Conservation (phyloP, 2,113 vertebrate species). For the Proterorhinus semilunaris region DNA sequence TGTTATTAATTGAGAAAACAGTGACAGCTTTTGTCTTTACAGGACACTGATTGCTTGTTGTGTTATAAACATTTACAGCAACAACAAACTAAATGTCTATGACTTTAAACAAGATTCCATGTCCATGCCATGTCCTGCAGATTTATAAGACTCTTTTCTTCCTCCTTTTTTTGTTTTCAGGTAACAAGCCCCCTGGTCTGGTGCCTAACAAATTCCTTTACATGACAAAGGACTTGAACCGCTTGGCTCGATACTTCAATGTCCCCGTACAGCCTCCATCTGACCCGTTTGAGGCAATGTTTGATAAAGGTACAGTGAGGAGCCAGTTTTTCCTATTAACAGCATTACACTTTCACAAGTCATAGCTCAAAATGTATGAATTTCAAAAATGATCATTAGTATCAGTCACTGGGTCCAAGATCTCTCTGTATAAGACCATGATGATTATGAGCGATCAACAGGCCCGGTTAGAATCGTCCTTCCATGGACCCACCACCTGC, state of each 20-base stretch:
- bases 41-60: not conserved
- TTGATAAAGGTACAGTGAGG: conserved; percentile 80
- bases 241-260: conserved; percentile 71
- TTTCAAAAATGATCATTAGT: too few relatives aligned
- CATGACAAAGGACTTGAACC: conserved; percentile 74
- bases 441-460: too few relatives aligned
- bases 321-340: too few relatives aligned
- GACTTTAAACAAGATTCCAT: too few relatives aligned
- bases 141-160: too few relatives aligned
- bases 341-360: too few relatives aligned
- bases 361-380: too few relatives aligned
- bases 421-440: too few relatives aligned
- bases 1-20: not conserved
- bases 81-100: too few relatives aligned
- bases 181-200: conserved; percentile 81
- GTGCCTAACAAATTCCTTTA: conserved; percentile 82
- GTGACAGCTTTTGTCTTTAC: not conserved
- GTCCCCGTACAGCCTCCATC: conserved; percentile 71
- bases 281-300: conserved; percentile 64
- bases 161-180: conserved; percentile 62
- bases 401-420: too few relatives aligned
- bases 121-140: not conserved
- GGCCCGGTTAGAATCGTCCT: too few relatives aligned
- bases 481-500: too few relatives aligned
- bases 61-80: not conserved